A percentile compares a stretch with the other conserved stretches of the same genome.
These are phyloP conservation scores for Fragum whitleyi DNA, from an alignment of 2,888 invertebrate genomes.

Conservation along the genomic window DNA sequence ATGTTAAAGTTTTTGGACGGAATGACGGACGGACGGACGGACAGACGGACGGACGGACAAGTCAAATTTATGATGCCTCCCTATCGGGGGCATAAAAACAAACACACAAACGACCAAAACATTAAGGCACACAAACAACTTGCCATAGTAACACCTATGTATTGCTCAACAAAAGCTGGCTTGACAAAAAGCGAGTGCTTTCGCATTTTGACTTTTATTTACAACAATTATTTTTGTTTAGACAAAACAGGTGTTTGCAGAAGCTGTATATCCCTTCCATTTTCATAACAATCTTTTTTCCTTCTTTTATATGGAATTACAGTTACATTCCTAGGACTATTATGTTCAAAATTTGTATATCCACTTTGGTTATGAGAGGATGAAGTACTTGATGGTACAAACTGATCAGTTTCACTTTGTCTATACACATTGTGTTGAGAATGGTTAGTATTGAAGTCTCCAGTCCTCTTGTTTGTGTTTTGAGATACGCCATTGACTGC, in stretches of 20 bases:
- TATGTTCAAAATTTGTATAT: neutral
- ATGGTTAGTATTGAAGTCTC: neutral
- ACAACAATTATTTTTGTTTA: neutral
- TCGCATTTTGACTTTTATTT: too few relatives aligned
- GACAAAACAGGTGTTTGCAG: slow-evolving; percentile 24
- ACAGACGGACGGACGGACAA: too few relatives aligned
- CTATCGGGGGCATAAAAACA: too few relatives aligned
- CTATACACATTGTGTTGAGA: neutral
- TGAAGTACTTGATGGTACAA: too few relatives aligned
- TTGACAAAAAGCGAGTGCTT: too few relatives aligned
- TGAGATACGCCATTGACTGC: neutral
- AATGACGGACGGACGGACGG: too few relatives aligned
- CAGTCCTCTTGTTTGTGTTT: neutral
- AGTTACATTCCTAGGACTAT: neutral
- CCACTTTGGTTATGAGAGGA: neutral
- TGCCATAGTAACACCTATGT: too few relatives aligned
- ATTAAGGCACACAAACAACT: too few relatives aligned
- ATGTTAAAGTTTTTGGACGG: too few relatives aligned
- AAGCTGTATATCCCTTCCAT: slow-evolving; percentile 1
- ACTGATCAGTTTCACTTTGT: neutral
- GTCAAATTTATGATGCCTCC: too few relatives aligned
- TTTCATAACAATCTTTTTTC: neutral
- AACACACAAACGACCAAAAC: too few relatives aligned
- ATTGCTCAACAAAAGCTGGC: too few relatives aligned
- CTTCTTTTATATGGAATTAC: slow-evolving; percentile 30